Base-by-base conservation (phyloP, 2,113 vertebrate genomes). In the Erythrocercus mccallii region DNA sequence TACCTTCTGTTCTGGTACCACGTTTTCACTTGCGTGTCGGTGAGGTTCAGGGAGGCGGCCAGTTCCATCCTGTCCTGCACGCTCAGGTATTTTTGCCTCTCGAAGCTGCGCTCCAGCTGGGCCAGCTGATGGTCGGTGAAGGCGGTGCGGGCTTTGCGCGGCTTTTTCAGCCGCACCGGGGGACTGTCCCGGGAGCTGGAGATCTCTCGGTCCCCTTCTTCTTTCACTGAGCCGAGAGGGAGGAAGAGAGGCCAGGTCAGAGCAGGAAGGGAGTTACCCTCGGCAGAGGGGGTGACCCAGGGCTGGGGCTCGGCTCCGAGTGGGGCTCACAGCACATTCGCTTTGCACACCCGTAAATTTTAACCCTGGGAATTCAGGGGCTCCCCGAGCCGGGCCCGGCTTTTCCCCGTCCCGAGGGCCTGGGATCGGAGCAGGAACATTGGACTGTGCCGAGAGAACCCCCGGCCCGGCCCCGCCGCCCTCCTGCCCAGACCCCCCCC, bases 1-100 rank as follows among this genome's bases (percentile, higher is more conserved):
- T 97, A 99, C 99, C 99, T 99, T 95, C 99, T 98, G 98, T 99
- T 99, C 98, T 99, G 99, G 98, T 99, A 99, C 99, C 99, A 99
- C 96, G 99, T 99, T 98, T 99, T 99, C 97, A 99, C 99, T 97
- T 99, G 99, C 37, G 99, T 99, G 99, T 99, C 99, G 47, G 99
- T 99, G 95, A 99, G 99, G 98, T 99, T 99, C 95, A 99, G 99
- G 8, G 99, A 99, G 24, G 99, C 99, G 23, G 99, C 99, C 92
- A 99, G 98, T 93, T 99, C 99, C 99, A 99, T 99, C 88, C 99
- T 98, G 98, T 99, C 99, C 97, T 99, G 99, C 64, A 99, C 99
- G 74, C 99, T 99, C 98, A 99, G 98, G 96, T 99, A 99, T 88
- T 99, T 99, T 90, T 99, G 99, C 54, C 99, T 91, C 98, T 99